Evolutionary conservation across 2,888 invertebrate species (phyloP).

Genomic region (Oscheius myriophilus): DNA sequence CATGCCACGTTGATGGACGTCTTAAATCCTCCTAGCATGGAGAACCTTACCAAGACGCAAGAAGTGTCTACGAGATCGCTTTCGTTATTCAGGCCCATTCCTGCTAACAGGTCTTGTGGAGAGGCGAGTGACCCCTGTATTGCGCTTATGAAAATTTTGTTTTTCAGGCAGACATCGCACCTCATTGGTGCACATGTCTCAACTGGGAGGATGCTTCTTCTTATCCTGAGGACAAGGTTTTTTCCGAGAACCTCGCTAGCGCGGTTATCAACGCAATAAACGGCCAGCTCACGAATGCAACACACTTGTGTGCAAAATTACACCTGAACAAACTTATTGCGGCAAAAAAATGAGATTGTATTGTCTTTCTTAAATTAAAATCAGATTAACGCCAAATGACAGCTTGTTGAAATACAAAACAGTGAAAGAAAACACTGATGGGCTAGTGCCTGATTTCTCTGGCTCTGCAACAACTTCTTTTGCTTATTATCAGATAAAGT

Average conservation of each 20-base stretch:
- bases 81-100: slow-evolving; percentile 61
- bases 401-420: slow-evolving; percentile 68
- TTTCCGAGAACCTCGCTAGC: slow-evolving; percentile 70
- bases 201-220: slow-evolving; percentile 78
- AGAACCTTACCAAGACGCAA: slow-evolving; percentile 28
- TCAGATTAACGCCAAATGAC: slow-evolving; percentile 77
- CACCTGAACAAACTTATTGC: slow-evolving; percentile 72
- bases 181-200: slow-evolving; percentile 95
- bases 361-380: background rate
- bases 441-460: slow-evolving; percentile 83
- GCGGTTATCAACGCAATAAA: slow-evolving; percentile 71
- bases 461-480: slow-evolving; percentile 76
- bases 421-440: slow-evolving; percentile 81
- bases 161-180: slow-evolving; percentile 85
- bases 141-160: too few species aligned
- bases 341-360: slow-evolving; percentile 31
- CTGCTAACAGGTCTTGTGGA: slow-evolving; percentile 50
- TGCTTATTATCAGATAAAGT: slow-evolving; percentile 83
- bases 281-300: slow-evolving; percentile 74
- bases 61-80: slow-evolving; percentile 40
- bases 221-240: slow-evolving; percentile 1
- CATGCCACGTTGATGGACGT: slow-evolving; percentile 83
- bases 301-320: slow-evolving; percentile 67
- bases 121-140: too few species aligned
- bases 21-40: slow-evolving; percentile 72